These are phyloP conservation scores for Scleropages formosus DNA, from an alignment of 2,797 vertebrate species.

Conservation along the genomic window DNA sequence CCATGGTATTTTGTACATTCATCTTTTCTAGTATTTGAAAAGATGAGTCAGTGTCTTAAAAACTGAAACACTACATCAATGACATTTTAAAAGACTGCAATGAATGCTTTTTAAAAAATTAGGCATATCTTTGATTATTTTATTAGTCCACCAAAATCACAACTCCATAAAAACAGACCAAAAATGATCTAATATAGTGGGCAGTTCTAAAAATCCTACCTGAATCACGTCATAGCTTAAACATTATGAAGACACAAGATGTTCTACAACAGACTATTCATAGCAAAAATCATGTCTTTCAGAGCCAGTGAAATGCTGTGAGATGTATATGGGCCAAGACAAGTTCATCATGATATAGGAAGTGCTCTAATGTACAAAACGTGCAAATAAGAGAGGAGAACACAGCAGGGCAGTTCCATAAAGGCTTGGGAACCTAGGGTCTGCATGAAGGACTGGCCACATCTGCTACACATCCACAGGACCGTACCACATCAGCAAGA, in stretches of 20 bases:
- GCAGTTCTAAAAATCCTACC: too few species aligned
- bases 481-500: conserved; percentile 23
- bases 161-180: too few species aligned
- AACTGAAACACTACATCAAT: too few species aligned
- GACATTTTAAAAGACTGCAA: too few species aligned
- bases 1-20: too few species aligned
- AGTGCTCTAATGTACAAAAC: background rate
- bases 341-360: conserved; percentile 12
- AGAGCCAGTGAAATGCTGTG: background rate
- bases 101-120: too few species aligned
- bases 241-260: background rate
- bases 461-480: conserved; percentile 7
- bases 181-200: too few species aligned
- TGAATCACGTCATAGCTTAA: too few species aligned
- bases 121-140: too few species aligned
- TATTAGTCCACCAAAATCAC: too few species aligned
- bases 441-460: background rate
- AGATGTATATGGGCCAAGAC: background rate
- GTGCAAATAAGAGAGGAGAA: background rate
- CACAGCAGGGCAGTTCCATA: background rate
- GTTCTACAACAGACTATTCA: background rate
- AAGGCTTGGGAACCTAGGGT: background rate
- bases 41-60: too few species aligned
- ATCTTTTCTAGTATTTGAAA: too few species aligned
- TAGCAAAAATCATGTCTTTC: background rate